A percentile compares a stretch with the other conserved stretches of the same genome.
Conservation (phyloP, 2,888 invertebrate species). For the Catocala sponsa region DNA sequence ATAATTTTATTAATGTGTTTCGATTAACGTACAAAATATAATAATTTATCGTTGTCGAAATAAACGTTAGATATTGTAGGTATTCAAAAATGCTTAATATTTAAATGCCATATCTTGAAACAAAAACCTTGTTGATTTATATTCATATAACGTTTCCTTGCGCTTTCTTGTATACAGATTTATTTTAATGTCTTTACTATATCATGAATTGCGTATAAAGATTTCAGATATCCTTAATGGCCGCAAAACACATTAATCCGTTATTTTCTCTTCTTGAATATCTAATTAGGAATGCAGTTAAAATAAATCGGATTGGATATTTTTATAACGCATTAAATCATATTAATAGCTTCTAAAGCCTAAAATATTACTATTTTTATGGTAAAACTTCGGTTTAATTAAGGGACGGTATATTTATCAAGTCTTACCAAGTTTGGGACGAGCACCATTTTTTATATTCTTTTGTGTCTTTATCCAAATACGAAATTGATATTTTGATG, state of each 20-base stretch:
- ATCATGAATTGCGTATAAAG: constrained; percentile 38
- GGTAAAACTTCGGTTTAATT: constrained; percentile 36
- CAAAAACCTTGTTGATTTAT: constrained; percentile 36
- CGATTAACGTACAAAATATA: constrained; percentile 18
- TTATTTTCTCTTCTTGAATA: constrained; percentile 39
- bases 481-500: neutral
- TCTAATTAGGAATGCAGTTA: constrained; percentile 48
- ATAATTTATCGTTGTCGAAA: constrained; percentile 14
- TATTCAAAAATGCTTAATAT: constrained; percentile 21
- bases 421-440: constrained; percentile 32
- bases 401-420: constrained; percentile 45
- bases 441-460: constrained; percentile 5
- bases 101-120: constrained; percentile 20
- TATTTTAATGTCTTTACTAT: constrained; percentile 21
- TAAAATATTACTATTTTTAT: constrained; percentile 49
- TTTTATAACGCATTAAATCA: constrained; percentile 47
- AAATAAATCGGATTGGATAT: constrained; percentile 43
- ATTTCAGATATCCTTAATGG: constrained; percentile 30
- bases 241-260: constrained; percentile 40
- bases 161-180: constrained; percentile 18
- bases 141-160: constrained; percentile 41
- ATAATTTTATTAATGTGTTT: constrained; percentile 32
- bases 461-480: neutral
- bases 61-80: constrained; percentile 1
- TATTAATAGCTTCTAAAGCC: constrained; percentile 43